Evolutionary conservation across 1,140 invertebrate genomes (phyloP), one percentile per base, ranked within the genome.

Genomic region (Euura lappo): DNA sequence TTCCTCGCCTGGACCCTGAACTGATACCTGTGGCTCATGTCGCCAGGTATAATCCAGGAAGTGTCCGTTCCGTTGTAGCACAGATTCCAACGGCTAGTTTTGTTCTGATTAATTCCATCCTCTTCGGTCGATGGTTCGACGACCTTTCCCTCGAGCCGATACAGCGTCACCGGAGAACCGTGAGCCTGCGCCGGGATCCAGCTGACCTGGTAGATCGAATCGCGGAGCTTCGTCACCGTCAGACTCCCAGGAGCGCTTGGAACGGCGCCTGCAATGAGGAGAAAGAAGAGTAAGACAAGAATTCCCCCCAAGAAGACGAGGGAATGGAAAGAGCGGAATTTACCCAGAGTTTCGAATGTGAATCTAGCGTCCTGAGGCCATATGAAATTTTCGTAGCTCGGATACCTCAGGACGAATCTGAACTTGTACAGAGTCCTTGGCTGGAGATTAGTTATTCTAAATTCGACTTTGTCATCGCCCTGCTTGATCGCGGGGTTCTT

Each of bases 41-140:
- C 86, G 0, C 91, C 91, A 1, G 89, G 88, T 10, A 97, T 92
- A 64, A 95, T 90, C 94, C 95, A 98, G 76, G 93, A 93, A 75
- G 91, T 91, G 13, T 94, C 93, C 46, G 93, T 93, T 69, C 94
- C 96, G 83, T 97, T 97, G 80, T 96, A 97, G 45, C 93, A 91
- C 5, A 92, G 80, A 60, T 89, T 89, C 91, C 96, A 96, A 10
- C 90, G 77, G 5, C 80, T 70, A 44, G 75, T 84, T 43, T 79
- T 65, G 65, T 77, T 79, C 6, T 47, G 67, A 45, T 76, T 74
- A 0, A 28, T 28, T 28, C 28, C 28, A 28, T 28, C 28, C 67
- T 86, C 85, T 76, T 85, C 85, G 45, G 72, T 68, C 42, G 75
- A 67, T 44, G 80, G 78, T 71, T 81, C 73, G 47, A 84, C 73